These are phyloP conservation scores for Ptilodon capucinus DNA, from an alignment of 2,888 invertebrate species.

Conservation along the genomic window DNA sequence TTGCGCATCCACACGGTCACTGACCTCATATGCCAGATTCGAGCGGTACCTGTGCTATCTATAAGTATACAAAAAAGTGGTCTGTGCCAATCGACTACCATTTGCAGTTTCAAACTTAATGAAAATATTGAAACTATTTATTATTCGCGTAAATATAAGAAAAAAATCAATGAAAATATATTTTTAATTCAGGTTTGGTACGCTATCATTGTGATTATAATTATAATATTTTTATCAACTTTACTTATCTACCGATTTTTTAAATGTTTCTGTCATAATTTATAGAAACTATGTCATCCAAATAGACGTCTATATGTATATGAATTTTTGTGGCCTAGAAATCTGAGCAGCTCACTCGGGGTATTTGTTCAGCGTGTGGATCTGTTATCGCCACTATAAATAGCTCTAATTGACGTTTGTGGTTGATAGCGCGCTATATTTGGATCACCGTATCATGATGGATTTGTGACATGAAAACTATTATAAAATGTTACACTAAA, in stretches of 20 bases:
- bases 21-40: constrained; percentile 49
- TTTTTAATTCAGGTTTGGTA: too few relatives aligned
- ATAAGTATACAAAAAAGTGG: constrained; percentile 3
- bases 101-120: too few relatives aligned
- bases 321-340: constrained; percentile 22
- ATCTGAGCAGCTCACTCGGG: constrained; percentile 15
- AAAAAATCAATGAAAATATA: too few relatives aligned
- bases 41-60: constrained; percentile 8
- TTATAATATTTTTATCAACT: too few relatives aligned
- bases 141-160: too few relatives aligned
- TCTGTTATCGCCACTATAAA: constrained; percentile 34
- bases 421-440: constrained; percentile 32
- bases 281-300: neutral
- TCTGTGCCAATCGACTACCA: too few relatives aligned
- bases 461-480: neutral
- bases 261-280: too few relatives aligned
- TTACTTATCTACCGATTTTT: too few relatives aligned
- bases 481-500: too few relatives aligned
- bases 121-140: too few relatives aligned
- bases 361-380: constrained; percentile 20
- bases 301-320: too few relatives aligned
- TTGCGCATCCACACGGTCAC: constrained; percentile 36
- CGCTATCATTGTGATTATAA: too few relatives aligned
- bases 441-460: constrained; percentile 12
- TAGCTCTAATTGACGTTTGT: constrained; percentile 30